These are phyloP conservation scores for Heliconius ismenius DNA, from an alignment of 2,888 invertebrate genomes.

Conservation along the genomic window DNA sequence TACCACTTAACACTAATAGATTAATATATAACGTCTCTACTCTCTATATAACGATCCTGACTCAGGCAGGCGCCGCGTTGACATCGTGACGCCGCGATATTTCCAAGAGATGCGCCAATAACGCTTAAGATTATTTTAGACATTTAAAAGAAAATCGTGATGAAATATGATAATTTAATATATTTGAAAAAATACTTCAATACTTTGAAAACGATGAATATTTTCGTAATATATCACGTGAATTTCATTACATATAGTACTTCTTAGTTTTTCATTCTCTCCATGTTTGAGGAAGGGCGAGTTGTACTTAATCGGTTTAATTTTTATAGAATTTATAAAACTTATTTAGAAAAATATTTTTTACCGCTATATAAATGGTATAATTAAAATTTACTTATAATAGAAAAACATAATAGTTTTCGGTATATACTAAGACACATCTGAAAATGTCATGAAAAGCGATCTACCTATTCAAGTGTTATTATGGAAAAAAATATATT, in stretches of 20 bases:
- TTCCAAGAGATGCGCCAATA: slow-evolving; percentile 19
- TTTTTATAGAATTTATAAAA: too few species aligned
- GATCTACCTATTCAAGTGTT: too few species aligned
- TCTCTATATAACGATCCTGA: slow-evolving; percentile 11
- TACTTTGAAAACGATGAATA: neutral
- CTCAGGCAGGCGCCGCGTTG: slow-evolving; percentile 26
- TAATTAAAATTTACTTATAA: too few species aligned
- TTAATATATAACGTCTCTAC: slow-evolving; percentile 9
- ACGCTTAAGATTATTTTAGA: slow-evolving; percentile 6
- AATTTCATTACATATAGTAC: neutral
- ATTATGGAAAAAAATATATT: too few species aligned
- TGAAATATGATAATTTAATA: neutral
- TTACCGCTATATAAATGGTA: too few species aligned
- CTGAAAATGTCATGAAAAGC: too few species aligned
- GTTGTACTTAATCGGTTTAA: too few species aligned
- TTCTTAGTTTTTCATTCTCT: too few species aligned
- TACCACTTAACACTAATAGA: neutral
- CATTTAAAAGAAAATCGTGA: neutral
- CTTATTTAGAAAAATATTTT: too few species aligned
- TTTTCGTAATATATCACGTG: neutral
- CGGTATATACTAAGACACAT: too few species aligned
- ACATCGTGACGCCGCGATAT: slow-evolving; percentile 18
- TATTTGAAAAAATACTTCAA: neutral
- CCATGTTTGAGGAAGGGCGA: too few species aligned
- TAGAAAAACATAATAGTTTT: too few species aligned